Percentiles rank a stretch among this genome's conserved stretches.
phyloP scores from a whole-genome alignment of 35 echinoderm and acorn worm species.

The Apostichopus parvimensis region DNA sequence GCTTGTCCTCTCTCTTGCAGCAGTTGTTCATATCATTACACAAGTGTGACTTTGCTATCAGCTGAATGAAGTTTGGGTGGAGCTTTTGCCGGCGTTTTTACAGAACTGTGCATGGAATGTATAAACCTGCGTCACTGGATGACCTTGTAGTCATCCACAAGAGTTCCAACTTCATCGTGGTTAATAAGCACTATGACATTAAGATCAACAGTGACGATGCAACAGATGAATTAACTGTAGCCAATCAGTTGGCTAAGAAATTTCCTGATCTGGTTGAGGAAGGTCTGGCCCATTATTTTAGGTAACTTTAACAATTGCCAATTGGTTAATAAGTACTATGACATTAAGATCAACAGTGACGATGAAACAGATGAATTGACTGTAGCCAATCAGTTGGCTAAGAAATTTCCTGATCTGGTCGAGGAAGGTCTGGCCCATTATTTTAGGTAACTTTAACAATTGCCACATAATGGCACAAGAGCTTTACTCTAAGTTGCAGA shows the following conservation, averaged over 20 bases:
- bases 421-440: constrained; percentile 63
- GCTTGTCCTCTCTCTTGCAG: background rate
- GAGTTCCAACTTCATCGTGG: constrained; percentile 81
- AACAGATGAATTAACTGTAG: constrained; percentile 68
- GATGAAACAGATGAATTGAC: constrained; percentile 72
- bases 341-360: constrained; percentile 90
- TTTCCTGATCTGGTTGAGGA: constrained; percentile 82
- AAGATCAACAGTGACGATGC: constrained; percentile 88
- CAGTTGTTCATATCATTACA: background rate
- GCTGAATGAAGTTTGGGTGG: constrained; percentile 12
- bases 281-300: constrained; percentile 64
- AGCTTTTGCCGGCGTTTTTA: background rate
- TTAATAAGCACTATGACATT: constrained; percentile 94
- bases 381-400: constrained; percentile 68
- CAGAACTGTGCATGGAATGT: constrained; percentile 10
- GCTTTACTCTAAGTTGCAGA: too few relatives aligned
- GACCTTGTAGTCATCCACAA: constrained; percentile 72
- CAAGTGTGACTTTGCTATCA: background rate
- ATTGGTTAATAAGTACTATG: constrained; percentile 96
- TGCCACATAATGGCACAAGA: too few relatives aligned
- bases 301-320: constrained; percentile 68
- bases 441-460: constrained; percentile 65
- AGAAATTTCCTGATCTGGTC: constrained; percentile 73
- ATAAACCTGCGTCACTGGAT: constrained; percentile 41
- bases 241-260: constrained; percentile 64